Evolutionary conservation across 2,797 vertebrate species (phyloP).

Genomic region (Tolypeutes matacus): DNA sequence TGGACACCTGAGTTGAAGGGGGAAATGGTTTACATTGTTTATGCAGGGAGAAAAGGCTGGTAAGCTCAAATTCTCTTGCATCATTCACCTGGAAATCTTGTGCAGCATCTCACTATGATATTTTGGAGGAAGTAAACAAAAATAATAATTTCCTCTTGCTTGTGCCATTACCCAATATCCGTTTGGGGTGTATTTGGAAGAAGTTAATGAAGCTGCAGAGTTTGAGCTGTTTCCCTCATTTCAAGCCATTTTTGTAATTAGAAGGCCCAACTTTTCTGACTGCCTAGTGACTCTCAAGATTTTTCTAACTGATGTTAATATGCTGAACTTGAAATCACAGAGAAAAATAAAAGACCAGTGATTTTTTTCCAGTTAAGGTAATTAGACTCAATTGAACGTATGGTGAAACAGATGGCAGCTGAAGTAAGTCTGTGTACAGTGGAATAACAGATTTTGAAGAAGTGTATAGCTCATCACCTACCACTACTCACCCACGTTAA

Average conservation of each 20-base stretch:
- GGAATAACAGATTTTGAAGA: background rate
- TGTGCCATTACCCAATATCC: background rate
- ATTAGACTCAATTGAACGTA: background rate
- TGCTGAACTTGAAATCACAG: background rate
- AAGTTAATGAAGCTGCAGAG: background rate
- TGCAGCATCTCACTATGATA: background rate
- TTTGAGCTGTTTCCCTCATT: constrained; percentile 7
- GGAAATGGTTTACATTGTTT: background rate
- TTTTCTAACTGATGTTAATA: constrained; percentile 38
- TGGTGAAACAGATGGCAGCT: background rate
- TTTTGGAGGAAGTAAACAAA: constrained; percentile 16
- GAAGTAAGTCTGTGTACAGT: background rate
- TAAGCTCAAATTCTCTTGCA: background rate
- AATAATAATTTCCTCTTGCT: background rate
- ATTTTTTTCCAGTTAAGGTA: background rate
- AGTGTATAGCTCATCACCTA: background rate
- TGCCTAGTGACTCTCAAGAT: background rate
- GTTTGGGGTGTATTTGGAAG: background rate
- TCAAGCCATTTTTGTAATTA: background rate
- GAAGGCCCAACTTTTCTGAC: background rate
- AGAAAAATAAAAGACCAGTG: background rate
- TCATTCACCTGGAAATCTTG: background rate
- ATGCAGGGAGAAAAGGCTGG: background rate
- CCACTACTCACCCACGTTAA: background rate
- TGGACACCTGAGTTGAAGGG: background rate